Base-by-base conservation (phyloP, 2,888 invertebrate genomes). In the Tridacna gigas region DNA sequence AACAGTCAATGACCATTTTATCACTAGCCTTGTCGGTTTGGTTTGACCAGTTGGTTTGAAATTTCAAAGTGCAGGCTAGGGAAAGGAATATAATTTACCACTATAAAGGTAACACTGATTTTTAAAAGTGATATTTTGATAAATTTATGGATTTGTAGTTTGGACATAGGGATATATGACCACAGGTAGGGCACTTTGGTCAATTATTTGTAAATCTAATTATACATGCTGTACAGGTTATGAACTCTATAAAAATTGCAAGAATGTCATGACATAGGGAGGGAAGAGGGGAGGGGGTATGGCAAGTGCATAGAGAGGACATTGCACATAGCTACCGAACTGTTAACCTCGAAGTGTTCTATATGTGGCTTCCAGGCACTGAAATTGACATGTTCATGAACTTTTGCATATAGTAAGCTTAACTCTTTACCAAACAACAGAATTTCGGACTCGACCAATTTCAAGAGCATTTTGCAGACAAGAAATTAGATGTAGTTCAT, bases 1-100 rank as follows among this genome's bases (percentile, higher is more conserved):
- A 20, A n/a, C 47, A 25, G 22, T 51, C 71, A 48, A 22, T 71
- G 71, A 71, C 71, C 71, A 71, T 71, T 71, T 51, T 71, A 48
- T 71, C 71, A 71, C 51, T 71, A 51, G 26, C n/a, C 71, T 22
- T n/a, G n/a, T 51, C 51, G 47, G 56, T 51, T 71, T 69, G 47
- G 56, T 51, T 71, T 69, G 51, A 25, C 51, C 71, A 71, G 1
- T 25, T 13, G 22, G 71, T 71, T 71, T 51, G 26, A 71, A 71
- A 71, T 51, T 71, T 26, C 7, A 20, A 67, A 67, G n/a, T 63
- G 22, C 25, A 20, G 56, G 20, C 56, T 5, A 5, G 56, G 15
- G 20, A 56, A 56, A 56, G 37, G 56, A 20, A 20, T 15, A 56
- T 56, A 56, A 13, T 51, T 37, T 37, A 37, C 37, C 7, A 37